Evolutionary conservation across 2,888 invertebrate species (phyloP), one percentile per base, ranked within the genome.

Genomic region (Zeuzera pyrina): DNA sequence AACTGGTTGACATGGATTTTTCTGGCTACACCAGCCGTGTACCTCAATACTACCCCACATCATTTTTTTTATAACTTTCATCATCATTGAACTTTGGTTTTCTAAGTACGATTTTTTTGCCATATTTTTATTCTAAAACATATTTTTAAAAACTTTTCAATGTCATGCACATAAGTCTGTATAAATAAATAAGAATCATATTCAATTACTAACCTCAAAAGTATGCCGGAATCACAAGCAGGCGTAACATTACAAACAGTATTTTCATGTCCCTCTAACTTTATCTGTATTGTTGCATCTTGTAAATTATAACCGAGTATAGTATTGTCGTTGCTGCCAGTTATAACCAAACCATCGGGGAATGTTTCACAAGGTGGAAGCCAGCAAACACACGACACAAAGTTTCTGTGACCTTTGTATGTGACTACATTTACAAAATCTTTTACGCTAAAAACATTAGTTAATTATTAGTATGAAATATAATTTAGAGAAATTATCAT

Each of bases 251-350:
- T 76, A 41, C 86, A 86, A 63, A 93, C 91, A 28, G 89, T 88
- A 64, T 91, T 89, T 43, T 88, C 86, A 61, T 97, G 96, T 0
- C 93, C 94, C 49, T 89, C 88, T 3, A 96, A 76, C 16, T 87
- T 88, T 29, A 88, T 83, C 16, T 90, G 76, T 1, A 94, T 89
- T 28, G 87, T 76, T 11, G 87, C 85, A 39, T 91, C 89, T 13
- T 90, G 89, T 2, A 91, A 84, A 41, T 88, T 87, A 63, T 92
- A 97, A 4, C 93, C 88, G 47, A 92, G 85, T 51, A 98, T 93
- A 7, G 87, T 88, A 38, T 89, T 89, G 67, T 97, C 97, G 71
- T 96, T 93, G 54, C 96, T 93, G 11, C 95, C 97, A 3, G 96
- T 95, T 32, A 94, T 79, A 31, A 97, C 90, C 35, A 94, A 78